Base-by-base conservation (phyloP, 2,113 vertebrate species). In the Piaya cayana region DNA sequence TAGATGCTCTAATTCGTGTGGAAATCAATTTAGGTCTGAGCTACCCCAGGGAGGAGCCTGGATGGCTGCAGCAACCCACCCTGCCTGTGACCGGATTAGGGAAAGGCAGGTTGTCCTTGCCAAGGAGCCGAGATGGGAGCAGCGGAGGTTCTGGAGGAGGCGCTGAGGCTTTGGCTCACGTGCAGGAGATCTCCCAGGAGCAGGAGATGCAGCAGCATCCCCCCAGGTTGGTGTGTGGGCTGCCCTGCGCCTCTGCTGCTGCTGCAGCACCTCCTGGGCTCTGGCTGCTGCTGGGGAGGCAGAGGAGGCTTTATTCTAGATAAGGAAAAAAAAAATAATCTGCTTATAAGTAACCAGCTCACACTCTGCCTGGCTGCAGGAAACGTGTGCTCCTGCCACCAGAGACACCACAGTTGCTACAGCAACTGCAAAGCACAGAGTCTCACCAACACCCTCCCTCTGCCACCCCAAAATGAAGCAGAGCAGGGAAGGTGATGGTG, bases 341-440 rank as follows among this genome's bases (percentile, higher is more conserved):
- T 72, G 72, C 62, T 79, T 84, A 72, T 59, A 85, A 45, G 55
- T 58, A 70, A 67, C 36, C 23, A 60, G 39, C 70, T 94, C 93
- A 19, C 78, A 37, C 67, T 72, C 58, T 1, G 10, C 27, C 86
- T 90, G 87, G 67, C 85, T 82, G 84, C 55, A 45, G 82, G 78
- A 75, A 84, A 91, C 15, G 17, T 27, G 58, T 72, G 52, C 75
- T 88, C 23, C 45, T 67, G 87, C 87, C 16, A 1, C 92, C 90
- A 93, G 94, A 84, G 82, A 94, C 90, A 95, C 32, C 55, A 37
- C 82, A 74, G 96, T 97, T 97, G 93, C 96, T 90, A 96, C 94
- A 95, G 95, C 95, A 97, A 97, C 96, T 76, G 78, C 91, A 93
- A 47, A 91, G 91, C 55, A 36, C 37, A 4, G 69, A 85, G 52